These are phyloP conservation scores for Gymnorhina tibicen DNA, from an alignment of 2,113 vertebrate genomes.

Conservation along the genomic window DNA sequence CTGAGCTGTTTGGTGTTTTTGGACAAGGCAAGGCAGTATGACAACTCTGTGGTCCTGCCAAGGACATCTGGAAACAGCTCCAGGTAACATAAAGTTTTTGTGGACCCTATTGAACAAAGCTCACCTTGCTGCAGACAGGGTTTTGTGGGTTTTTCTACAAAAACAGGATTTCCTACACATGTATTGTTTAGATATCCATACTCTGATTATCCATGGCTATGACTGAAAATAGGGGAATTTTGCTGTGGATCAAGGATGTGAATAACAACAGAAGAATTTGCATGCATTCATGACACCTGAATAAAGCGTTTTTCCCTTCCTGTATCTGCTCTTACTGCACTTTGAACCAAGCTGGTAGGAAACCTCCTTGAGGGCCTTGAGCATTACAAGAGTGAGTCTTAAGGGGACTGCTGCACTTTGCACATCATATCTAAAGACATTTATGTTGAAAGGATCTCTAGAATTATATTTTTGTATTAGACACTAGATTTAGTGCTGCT, in stretches of 20 bases:
- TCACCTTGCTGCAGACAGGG: background rate
- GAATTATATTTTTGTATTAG: slow-evolving; percentile 7
- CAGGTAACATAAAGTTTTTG: background rate
- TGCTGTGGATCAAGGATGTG: background rate
- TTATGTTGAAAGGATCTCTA: background rate
- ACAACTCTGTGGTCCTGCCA: background rate
- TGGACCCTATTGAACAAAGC: background rate
- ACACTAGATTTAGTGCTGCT: background rate
- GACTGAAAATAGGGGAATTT: background rate
- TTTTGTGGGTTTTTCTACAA: background rate
- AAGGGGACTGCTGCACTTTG: background rate
- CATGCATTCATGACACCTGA: background rate
- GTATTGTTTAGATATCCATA: background rate
- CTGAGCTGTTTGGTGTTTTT: background rate
- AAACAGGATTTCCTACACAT: background rate
- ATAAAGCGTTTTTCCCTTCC: background rate
- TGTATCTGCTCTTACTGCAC: background rate
- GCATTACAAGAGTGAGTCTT: background rate
- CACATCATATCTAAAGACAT: background rate
- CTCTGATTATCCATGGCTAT: background rate
- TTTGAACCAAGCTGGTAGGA: background rate
- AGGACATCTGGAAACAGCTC: background rate
- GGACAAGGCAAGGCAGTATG: accelerated
- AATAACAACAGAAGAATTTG: background rate
- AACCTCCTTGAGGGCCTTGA: background rate